A percentile compares a stretch with the other conserved stretches of the same genome.
Conservation (phyloP, 2,888 invertebrate species). For the Luperina nickerlii region DNA sequence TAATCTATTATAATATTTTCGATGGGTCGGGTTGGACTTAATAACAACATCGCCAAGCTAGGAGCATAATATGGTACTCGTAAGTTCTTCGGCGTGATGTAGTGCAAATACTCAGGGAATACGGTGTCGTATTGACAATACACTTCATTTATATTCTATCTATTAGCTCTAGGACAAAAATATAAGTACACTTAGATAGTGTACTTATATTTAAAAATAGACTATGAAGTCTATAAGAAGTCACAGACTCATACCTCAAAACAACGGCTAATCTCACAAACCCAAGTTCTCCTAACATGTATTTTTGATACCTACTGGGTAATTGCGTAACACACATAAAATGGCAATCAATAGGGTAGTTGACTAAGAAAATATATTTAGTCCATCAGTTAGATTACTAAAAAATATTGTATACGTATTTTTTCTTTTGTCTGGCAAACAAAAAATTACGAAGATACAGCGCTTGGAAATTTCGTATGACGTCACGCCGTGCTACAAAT, state of each 20-base stretch:
- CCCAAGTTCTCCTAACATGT: neutral
- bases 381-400: too few relatives aligned
- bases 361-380: too few relatives aligned
- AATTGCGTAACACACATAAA: too few relatives aligned
- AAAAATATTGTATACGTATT: too few relatives aligned
- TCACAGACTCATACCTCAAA: neutral
- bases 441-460: too few relatives aligned
- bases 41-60: neutral
- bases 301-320: neutral
- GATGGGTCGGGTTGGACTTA: neutral
- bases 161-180: neutral
- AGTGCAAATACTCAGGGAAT: constrained; percentile 17
- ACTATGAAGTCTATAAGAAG: neutral
- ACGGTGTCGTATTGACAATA: constrained; percentile 15
- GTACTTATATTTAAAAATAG: constrained; percentile 3
- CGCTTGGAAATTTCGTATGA: too few relatives aligned
- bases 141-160: constrained; percentile 16
- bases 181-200: too few relatives aligned
- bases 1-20: neutral
- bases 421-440: too few relatives aligned
- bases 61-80: constrained; percentile 1
- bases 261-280: neutral
- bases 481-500: too few relatives aligned
- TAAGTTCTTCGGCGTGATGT: neutral
- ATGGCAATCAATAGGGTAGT: too few relatives aligned